Evolutionary conservation across 2,113 vertebrate genomes (phyloP).

Genomic region (Mohoua ochrocephala): DNA sequence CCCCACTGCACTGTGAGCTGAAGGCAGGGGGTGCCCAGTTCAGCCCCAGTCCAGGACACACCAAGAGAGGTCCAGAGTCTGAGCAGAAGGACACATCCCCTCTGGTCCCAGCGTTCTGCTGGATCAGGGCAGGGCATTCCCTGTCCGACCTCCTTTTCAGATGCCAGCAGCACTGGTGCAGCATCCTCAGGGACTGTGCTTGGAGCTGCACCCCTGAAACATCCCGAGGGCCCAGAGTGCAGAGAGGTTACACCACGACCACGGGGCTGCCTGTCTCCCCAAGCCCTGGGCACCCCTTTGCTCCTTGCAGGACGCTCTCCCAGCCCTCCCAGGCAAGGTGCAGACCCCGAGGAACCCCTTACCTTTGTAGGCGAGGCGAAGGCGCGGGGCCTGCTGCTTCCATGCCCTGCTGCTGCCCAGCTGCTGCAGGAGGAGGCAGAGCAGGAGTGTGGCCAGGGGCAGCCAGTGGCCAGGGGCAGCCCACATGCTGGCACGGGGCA

Average conservation of each 20-base stretch:
- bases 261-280: rapidly evolving
- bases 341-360: background rate
- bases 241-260: background rate
- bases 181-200: background rate
- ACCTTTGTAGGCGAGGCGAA: conserved; percentile 70
- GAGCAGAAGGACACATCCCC: background rate
- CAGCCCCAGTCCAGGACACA: background rate
- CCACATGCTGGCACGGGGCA: background rate
- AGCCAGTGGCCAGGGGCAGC: background rate
- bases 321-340: background rate
- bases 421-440: conserved; percentile 7
- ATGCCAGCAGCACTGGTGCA: background rate
- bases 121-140: background rate
- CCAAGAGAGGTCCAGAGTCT: background rate
- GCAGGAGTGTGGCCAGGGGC: background rate
- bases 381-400: conserved; percentile 47
- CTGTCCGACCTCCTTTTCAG: rapidly evolving
- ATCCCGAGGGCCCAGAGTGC: rapidly evolving
- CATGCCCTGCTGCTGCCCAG: background rate
- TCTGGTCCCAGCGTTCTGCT: rapidly evolving
- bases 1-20: background rate
- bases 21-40: background rate
- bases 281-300: rapidly evolving
- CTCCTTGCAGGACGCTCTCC: background rate
- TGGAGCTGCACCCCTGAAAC: background rate